phyloP scores from a whole-genome alignment of 1,140 invertebrate species.

The Musca domestica region DNA sequence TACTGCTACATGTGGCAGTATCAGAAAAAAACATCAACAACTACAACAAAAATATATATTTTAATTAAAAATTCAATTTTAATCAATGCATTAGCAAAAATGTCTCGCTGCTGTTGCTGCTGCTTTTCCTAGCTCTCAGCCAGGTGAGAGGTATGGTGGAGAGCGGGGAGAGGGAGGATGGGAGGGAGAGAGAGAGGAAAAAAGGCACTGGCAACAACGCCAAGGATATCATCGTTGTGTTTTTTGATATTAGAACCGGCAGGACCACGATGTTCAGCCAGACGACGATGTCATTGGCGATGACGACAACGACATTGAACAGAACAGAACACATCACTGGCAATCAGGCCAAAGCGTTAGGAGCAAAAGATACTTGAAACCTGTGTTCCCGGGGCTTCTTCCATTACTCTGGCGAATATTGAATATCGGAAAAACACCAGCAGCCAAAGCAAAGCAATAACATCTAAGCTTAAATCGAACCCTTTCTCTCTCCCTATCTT shows the following conservation, averaged over 20 bases:
- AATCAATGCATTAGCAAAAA: constrained; percentile 49
- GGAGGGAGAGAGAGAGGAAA: too few relatives aligned
- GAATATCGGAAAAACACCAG: background rate
- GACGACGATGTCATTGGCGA: too few relatives aligned
- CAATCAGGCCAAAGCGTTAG: background rate
- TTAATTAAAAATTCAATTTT: constrained; percentile 54
- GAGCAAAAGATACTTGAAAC: constrained; percentile 12
- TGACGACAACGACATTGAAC: too few relatives aligned
- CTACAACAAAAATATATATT: constrained; percentile 32
- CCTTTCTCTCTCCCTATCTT: too few relatives aligned
- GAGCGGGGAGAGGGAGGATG: too few relatives aligned
- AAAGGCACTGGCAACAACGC: too few relatives aligned
- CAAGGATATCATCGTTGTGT: too few relatives aligned
- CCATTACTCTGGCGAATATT: background rate
- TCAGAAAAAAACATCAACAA: constrained; percentile 2
- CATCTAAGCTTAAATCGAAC: background rate
- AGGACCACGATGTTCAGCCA: background rate
- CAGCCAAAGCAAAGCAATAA: background rate
- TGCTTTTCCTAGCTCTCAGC: background rate
- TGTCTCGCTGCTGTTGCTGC: constrained; percentile 7
- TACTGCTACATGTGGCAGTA: constrained; percentile 1
- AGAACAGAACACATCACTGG: too few relatives aligned
- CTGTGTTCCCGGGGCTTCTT: background rate
- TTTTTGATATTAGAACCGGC: background rate
- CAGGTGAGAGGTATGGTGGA: too few relatives aligned